phyloP scores from a whole-genome alignment of 2,888 invertebrate genomes.

The Alsophila aescularia region DNA sequence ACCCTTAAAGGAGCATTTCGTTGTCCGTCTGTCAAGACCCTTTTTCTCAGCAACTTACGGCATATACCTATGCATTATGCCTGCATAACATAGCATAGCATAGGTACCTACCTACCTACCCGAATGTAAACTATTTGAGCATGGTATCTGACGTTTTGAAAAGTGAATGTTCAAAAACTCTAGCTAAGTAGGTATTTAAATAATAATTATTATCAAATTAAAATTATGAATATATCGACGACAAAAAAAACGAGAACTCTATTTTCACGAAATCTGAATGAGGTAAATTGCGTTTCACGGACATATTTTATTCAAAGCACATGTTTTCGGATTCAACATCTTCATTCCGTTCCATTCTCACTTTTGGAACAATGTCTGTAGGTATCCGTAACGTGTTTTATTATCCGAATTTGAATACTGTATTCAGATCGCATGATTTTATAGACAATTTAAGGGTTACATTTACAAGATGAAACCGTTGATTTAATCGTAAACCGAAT shows the following conservation, averaged over 20 bases:
- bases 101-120: too few relatives aligned
- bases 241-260: background rate
- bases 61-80: too few relatives aligned
- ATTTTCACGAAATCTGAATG: constrained; percentile 12
- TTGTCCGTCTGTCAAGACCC: too few relatives aligned
- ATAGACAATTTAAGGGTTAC: constrained; percentile 70
- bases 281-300: constrained; percentile 10
- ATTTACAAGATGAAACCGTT: constrained; percentile 74
- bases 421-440: constrained; percentile 67
- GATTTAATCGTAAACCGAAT: constrained; percentile 73
- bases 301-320: constrained; percentile 32
- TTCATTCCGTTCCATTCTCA: constrained; percentile 36
- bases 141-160: too few relatives aligned
- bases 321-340: constrained; percentile 34
- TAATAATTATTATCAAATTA: too few relatives aligned
- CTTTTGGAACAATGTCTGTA: constrained; percentile 45
- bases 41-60: too few relatives aligned
- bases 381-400: constrained; percentile 56
- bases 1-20: too few relatives aligned
- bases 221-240: too few relatives aligned
- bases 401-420: constrained; percentile 56
- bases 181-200: too few relatives aligned
- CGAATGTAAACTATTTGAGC: too few relatives aligned
- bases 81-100: too few relatives aligned
- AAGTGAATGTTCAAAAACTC: too few relatives aligned